Percentiles rank a stretch among this genome's conserved stretches.
These are phyloP conservation scores for Mystacides longicornis DNA, from an alignment of 2,888 invertebrate genomes.

Conservation along the genomic window DNA sequence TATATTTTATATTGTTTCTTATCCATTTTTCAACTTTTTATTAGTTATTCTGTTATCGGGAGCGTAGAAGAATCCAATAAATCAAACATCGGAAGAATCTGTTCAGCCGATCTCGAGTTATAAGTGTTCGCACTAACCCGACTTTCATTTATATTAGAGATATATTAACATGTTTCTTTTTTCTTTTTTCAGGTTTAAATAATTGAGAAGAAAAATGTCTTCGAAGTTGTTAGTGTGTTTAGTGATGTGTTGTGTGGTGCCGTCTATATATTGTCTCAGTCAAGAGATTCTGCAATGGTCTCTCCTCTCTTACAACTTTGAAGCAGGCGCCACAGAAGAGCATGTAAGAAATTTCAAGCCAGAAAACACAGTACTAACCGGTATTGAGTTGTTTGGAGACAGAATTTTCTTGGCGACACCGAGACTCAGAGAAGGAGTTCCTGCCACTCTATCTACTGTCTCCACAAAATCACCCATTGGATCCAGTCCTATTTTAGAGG, in stretches of 20 bases:
- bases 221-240: slow-evolving; percentile 7
- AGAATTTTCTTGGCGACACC: slow-evolving; percentile 71
- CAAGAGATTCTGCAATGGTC: slow-evolving; percentile 41
- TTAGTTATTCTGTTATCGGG: too few species aligned
- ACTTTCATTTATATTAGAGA: too few species aligned
- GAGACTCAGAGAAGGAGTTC: slow-evolving; percentile 64
- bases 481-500: slow-evolving; percentile 63
- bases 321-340: slow-evolving; percentile 30
- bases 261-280: neutral
- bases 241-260: slow-evolving; percentile 4
- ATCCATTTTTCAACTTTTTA: too few species aligned
- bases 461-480: slow-evolving; percentile 56
- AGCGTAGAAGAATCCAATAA: too few species aligned
- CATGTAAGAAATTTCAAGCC: slow-evolving; percentile 49
- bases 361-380: slow-evolving; percentile 69
- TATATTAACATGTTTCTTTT: too few species aligned
- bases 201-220: slow-evolving; percentile 5
- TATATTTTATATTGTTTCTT: too few species aligned
- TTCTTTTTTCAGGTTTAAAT: neutral
- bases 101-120: too few species aligned
- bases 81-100: too few species aligned
- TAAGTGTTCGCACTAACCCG: too few species aligned
- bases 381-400: slow-evolving; percentile 64
- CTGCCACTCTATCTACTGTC: slow-evolving; percentile 66
- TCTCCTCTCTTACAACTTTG: slow-evolving; percentile 35